Conservation (phyloP, 1,140 invertebrate species). For the Caenorhabditis remanei region DNA sequence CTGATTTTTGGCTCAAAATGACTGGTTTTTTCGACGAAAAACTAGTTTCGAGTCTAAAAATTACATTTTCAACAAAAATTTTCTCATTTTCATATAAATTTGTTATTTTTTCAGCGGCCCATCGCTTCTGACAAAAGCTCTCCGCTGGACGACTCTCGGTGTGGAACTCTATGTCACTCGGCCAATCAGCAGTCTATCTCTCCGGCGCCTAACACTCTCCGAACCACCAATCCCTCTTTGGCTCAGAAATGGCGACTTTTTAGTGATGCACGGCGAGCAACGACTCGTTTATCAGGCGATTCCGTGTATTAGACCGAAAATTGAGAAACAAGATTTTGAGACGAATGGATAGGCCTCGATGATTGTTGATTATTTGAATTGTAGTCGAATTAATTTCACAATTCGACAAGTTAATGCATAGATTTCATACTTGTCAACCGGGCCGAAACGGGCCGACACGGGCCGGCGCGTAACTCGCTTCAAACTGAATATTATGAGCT, state of each 20-base stretch:
- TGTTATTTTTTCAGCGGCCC: slow-evolving; percentile 50
- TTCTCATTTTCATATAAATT: neutral
- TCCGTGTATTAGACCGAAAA: slow-evolving; percentile 60
- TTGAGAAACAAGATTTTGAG: slow-evolving; percentile 52
- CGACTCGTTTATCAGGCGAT: slow-evolving; percentile 75
- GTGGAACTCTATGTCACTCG: slow-evolving; percentile 78
- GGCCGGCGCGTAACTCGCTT: too few relatives aligned
- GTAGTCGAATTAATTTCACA: slow-evolving; percentile 74
- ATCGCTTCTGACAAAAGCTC: slow-evolving; percentile 16
- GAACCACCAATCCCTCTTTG: slow-evolving; percentile 73
- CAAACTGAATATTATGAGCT: too few relatives aligned
- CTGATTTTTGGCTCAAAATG: too few relatives aligned
- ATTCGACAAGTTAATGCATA: slow-evolving; percentile 74
- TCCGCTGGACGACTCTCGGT: slow-evolving; percentile 79
- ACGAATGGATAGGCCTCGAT: slow-evolving; percentile 30
- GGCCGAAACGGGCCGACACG: too few relatives aligned
- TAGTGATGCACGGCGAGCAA: slow-evolving; percentile 74
- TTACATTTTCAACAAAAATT: too few relatives aligned
- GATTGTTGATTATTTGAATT: slow-evolving; percentile 71
- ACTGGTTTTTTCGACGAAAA: too few relatives aligned
- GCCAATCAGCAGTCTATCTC: slow-evolving; percentile 76
- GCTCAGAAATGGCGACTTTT: slow-evolving; percentile 73
- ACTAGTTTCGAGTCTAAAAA: too few relatives aligned
- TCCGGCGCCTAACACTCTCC: too few relatives aligned
- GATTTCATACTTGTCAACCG: too few relatives aligned